Conservation (phyloP, 2,888 invertebrate genomes). For the Trypoxylon attenuatum region DNA sequence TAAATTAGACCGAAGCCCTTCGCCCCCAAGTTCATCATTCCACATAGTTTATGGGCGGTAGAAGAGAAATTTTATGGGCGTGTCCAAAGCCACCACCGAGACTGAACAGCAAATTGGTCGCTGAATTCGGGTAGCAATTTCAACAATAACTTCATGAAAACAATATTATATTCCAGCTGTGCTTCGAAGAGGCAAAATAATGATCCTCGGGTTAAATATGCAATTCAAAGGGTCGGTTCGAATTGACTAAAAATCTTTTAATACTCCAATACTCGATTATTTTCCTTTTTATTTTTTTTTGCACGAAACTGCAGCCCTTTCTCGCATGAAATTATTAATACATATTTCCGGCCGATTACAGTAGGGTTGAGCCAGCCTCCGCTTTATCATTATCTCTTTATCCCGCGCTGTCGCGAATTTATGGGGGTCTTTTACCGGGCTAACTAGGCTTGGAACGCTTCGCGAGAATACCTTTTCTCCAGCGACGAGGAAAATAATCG, state of each 20-base stretch:
- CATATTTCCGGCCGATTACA: background rate
- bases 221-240: too few relatives aligned
- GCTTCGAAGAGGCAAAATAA: too few relatives aligned
- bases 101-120: background rate
- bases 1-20: background rate
- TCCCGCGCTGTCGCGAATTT: background rate
- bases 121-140: too few relatives aligned
- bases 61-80: background rate
- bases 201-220: too few relatives aligned
- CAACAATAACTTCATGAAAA: too few relatives aligned
- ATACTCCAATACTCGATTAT: too few relatives aligned
- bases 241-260: too few relatives aligned
- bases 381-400: conserved; percentile 3
- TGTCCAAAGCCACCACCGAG: background rate
- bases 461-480: conserved; percentile 39
- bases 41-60: background rate
- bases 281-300: conserved; percentile 6
- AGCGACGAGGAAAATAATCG: conserved; percentile 42
- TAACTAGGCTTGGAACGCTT: conserved; percentile 2
- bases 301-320: background rate
- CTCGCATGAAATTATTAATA: background rate
- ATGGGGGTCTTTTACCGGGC: background rate
- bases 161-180: too few relatives aligned
- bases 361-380: background rate
- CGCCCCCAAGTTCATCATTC: background rate